Base-by-base conservation (phyloP, 2,888 invertebrate species). In the Dasypolia templi region DNA sequence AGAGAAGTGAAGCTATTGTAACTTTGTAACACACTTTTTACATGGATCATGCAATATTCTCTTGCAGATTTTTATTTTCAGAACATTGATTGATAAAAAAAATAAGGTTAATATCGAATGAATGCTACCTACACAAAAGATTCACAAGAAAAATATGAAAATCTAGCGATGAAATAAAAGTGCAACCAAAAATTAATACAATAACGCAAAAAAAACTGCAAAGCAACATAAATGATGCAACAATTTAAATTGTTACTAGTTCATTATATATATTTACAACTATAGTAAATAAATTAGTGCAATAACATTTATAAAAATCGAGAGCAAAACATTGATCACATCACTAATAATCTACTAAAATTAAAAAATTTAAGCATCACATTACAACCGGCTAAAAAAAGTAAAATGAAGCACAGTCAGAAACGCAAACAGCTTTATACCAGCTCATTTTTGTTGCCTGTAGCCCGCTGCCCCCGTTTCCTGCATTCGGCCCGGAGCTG, bases 401-500 rank as follows among this genome's bases (percentile, higher is more conserved):
- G 65, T 65, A 88, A 87, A 89, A 91, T 85, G 86, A 94, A 93
- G 95, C 95, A 93, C 92, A 94, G 89, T 91, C 90, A 92, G 89
- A 92, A 92, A 93, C 91, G 90, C 93, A 94, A 93, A 93, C 92
- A 90, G 90, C 91, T 89, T 89, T 92, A 94, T 97, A 97, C 97
- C 97, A 97, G 96, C 96, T 97, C 97, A 86, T 96, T 96, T 95
- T 97, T 97, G 96, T 97, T 97, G 92, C 97, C 97, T 83, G 97
- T 96, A 63, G 97, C 96, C 91, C 97, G 97, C 93, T 97, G 97
- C 86, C 97, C 97, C 89, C 97, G 94, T 95, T 97, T 97, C 86
- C 97, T 96, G 96, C 97, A 97, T 92, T 97, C 97, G 73, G 95
- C 95, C 88, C 97, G 97, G 84, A 97, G 96, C 91, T 97, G 97